Evolutionary conservation across 2,888 invertebrate species (phyloP).

Genomic region (Hemithea aestivaria): DNA sequence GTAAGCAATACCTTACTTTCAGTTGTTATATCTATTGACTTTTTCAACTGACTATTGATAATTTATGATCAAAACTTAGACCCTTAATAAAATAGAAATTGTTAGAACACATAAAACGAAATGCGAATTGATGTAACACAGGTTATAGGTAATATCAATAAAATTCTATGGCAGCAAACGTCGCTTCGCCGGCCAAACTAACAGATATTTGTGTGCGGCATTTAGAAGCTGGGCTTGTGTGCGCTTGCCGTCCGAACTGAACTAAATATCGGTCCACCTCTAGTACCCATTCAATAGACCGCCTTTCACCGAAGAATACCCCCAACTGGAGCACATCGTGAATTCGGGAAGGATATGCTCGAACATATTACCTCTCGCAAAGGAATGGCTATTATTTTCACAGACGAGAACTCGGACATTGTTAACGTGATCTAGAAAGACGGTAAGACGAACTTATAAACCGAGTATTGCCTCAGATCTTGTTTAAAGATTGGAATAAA

Average conservation of each 20-base stretch:
- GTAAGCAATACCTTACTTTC: too few species aligned
- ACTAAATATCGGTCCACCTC: constrained; percentile 31
- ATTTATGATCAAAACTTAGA: too few species aligned
- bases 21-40: too few species aligned
- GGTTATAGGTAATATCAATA: constrained; percentile 21
- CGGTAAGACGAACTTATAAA: too few species aligned
- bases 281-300: constrained; percentile 15
- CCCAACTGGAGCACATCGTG: constrained; percentile 2
- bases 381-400: constrained; percentile 1
- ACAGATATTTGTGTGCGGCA: constrained; percentile 31
- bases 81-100: too few species aligned
- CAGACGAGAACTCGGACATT: background rate
- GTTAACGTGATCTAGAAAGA: background rate
- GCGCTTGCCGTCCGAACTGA: constrained; percentile 8
- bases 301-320: constrained; percentile 13
- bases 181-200: constrained; percentile 24
- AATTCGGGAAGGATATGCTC: constrained; percentile 4
- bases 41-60: too few species aligned
- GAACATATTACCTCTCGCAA: background rate
- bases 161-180: constrained; percentile 30
- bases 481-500: too few species aligned
- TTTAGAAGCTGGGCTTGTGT: constrained; percentile 19
- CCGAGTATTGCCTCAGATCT: too few species aligned
- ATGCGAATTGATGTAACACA: too few species aligned
- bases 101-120: too few species aligned